Percentiles rank a stretch among this genome's conserved stretches.
Evolutionary conservation across 30 jellyfish, hydroid and myxozoan species (phyloP).

Genomic region (Nemopilema nomurai): DNA sequence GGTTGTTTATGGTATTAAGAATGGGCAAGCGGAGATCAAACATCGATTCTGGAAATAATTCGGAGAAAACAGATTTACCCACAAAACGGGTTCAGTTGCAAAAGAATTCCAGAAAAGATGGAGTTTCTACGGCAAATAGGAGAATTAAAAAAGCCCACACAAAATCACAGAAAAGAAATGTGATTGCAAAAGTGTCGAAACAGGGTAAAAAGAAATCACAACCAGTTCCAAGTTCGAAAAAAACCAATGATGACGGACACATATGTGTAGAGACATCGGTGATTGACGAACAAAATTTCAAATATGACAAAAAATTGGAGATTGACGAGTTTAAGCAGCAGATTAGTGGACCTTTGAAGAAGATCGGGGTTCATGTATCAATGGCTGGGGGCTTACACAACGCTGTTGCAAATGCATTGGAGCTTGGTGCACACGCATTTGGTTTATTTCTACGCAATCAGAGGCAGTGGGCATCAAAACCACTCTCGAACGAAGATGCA

Average conservation of each 20-base stretch:
- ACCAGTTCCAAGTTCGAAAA: background rate
- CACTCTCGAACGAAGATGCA: constrained; percentile 53
- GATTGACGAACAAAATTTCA: background rate
- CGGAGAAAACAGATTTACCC: background rate
- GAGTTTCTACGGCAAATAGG: background rate
- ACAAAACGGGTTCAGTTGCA: background rate
- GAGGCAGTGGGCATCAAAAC: constrained; percentile 63
- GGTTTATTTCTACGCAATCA: constrained; percentile 53
- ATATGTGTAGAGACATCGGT: background rate
- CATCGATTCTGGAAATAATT: background rate
- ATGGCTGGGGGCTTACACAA: constrained; percentile 63
- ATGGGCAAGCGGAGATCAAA: background rate
- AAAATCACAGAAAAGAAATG: background rate
- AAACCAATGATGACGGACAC: background rate
- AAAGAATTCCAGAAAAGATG: background rate
- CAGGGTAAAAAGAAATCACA: background rate
- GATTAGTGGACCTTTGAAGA: constrained; percentile 1
- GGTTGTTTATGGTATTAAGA: background rate
- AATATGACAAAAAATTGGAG: background rate
- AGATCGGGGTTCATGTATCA: constrained; percentile 62
- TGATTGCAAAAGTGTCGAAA: background rate
- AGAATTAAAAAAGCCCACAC: background rate
- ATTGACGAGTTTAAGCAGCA: background rate
- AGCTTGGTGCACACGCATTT: constrained; percentile 46
- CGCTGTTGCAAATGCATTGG: constrained; percentile 31